Evolutionary conservation across 2,113 vertebrate species (phyloP).

Genomic region (Cyanoderma ruficeps): DNA sequence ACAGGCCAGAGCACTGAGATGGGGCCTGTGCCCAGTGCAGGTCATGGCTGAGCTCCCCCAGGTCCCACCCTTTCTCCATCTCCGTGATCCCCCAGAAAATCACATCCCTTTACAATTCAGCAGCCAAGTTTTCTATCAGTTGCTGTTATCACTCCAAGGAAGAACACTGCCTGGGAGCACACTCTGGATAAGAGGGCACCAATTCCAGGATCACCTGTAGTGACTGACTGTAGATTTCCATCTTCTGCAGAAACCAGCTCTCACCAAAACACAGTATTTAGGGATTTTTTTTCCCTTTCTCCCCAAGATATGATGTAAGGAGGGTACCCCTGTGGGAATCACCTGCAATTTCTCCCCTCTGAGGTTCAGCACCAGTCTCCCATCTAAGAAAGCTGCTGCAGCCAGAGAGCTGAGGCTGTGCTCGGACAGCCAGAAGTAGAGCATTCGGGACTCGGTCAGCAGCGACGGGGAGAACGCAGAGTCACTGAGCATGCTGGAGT

Average conservation of each 20-base stretch:
- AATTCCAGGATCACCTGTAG: background rate
- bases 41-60: background rate
- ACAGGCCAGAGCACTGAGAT: background rate
- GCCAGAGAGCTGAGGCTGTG: constrained; percentile 77
- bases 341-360: constrained; percentile 78
- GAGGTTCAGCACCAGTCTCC: constrained; percentile 71
- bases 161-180: too few species aligned
- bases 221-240: background rate
- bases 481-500: constrained; percentile 37
- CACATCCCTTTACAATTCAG: background rate
- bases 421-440: constrained; percentile 87
- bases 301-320: background rate
- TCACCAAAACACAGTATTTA: rapidly evolving
- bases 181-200: background rate
- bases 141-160: background rate
- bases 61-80: background rate
- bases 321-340: background rate
- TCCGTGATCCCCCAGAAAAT: background rate
- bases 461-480: constrained; percentile 75
- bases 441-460: constrained; percentile 79
- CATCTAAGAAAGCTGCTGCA: constrained; percentile 76
- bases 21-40: background rate
- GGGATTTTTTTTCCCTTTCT: background rate
- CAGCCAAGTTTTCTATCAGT: background rate
- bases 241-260: background rate